These are phyloP conservation scores for Thecophora atra DNA, from an alignment of 2,888 invertebrate genomes.

Conservation along the genomic window DNA sequence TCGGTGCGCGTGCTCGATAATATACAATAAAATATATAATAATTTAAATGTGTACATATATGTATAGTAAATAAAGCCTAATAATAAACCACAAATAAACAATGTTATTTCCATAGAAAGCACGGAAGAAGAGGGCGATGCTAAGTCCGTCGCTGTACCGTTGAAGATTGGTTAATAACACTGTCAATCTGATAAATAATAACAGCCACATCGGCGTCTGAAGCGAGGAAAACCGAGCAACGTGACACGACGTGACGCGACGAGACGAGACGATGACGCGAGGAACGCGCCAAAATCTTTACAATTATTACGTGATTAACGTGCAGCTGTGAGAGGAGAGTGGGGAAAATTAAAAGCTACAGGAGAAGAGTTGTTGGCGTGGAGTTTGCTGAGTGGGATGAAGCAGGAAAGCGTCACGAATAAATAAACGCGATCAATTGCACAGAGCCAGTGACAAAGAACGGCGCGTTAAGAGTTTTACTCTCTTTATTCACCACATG, in stretches of 20 bases:
- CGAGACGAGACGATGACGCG: constrained; percentile 13
- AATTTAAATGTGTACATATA: not conserved
- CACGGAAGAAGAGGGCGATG: constrained; percentile 7
- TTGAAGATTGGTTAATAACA: constrained; percentile 12
- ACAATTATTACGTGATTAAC: not conserved
- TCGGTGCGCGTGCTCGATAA: constrained; percentile 11
- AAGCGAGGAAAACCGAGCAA: constrained; percentile 21
- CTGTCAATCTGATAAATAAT: constrained; percentile 3
- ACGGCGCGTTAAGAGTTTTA: too few relatives aligned
- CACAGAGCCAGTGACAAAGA: too few relatives aligned
- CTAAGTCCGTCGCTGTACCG: not conserved
- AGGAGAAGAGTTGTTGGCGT: too few relatives aligned
- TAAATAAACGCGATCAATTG: too few relatives aligned
- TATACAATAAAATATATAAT: not conserved
- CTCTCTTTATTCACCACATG: too few relatives aligned
- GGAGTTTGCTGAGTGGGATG: too few relatives aligned
- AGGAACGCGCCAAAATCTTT: constrained; percentile 16
- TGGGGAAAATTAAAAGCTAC: too few relatives aligned
- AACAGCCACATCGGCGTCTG: not conserved
- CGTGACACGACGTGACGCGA: not conserved
- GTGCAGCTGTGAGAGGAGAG: too few relatives aligned
- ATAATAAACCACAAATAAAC: not conserved
- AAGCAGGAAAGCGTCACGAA: too few relatives aligned
- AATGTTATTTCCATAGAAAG: constrained; percentile 15
- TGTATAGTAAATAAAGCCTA: not conserved